Base-by-base conservation (phyloP, 2,888 invertebrate genomes). In the Nomada hirtipes region DNA sequence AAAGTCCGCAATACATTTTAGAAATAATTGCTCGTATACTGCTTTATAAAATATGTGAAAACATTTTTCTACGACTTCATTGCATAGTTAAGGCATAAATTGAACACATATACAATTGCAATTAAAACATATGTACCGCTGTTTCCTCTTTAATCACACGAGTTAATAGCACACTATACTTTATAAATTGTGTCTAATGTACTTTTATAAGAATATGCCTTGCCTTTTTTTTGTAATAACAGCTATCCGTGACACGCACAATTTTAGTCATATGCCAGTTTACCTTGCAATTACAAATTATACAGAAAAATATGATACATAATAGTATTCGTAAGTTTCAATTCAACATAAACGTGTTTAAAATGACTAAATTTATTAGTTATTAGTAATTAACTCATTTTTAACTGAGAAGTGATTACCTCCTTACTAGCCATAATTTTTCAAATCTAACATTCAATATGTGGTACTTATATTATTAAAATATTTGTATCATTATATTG, bases 401-500 rank as follows among this genome's bases (percentile, higher is more conserved):
- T 70, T 57, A 55, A 69, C 70, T 29, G 63, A 76, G 67, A 79
- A 72, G 80, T 59, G 67, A 75, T 50, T 77, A 85, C 72, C 63
- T 83, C 70, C 52, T 72, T 29, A 23, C 69, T 50, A 63, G 23
- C 47, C 42, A 71, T 60, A 77, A 15, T 52, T 59, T 42, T 78
- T 52, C 29, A 44, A 52, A 75, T 57, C 47, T 75, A 81, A 71
- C 69, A 23, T 76, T 55, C 57, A 69, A 79, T 59, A 71, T 44
- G 64, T 68, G 55, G 73, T 74, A 47, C 76, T 75, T 64, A 79
- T 53, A 77, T 77, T 86, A 77, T 67, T 84, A 86, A 87, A 85
- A 86, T 82, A 87, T 75, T 44, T 82, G 70, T 64, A 53, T 70
- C 20, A 73, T 75, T 63, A 59, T 55, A 20, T 47, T 47, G 47